Percentiles rank a stretch among this genome's conserved stretches.
phyloP scores from a whole-genome alignment of 2,888 invertebrate genomes.

The Tillus elongatus region DNA sequence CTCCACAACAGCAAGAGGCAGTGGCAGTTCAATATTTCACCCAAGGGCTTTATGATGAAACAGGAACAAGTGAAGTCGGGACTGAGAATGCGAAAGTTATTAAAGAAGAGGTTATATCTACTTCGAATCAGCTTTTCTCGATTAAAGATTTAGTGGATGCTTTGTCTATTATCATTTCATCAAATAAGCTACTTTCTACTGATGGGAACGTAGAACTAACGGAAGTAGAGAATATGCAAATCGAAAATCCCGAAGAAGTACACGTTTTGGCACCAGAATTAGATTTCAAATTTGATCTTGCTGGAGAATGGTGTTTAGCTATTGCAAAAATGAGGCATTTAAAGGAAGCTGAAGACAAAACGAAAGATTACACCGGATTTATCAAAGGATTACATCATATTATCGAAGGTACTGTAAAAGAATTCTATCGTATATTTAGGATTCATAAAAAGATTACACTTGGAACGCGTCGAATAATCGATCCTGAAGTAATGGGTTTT shows the following conservation, averaged over 20 bases:
- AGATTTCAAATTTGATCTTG: background rate
- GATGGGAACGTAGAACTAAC: background rate
- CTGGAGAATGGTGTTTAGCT: constrained; percentile 4
- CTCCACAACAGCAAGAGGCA: no score
- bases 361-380: background rate
- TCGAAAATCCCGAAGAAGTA: background rate
- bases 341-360: background rate
- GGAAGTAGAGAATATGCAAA: background rate
- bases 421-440: constrained; percentile 3
- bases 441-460: no score
- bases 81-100: no score
- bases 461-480: no score
- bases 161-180: background rate
- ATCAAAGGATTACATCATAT: background rate
- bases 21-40: no score
- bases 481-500: no score
- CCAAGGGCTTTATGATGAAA: no score
- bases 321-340: background rate
- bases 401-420: background rate
- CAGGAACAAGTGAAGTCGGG: no score
- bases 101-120: no score
- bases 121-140: background rate
- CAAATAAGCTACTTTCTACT: background rate
- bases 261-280: background rate
- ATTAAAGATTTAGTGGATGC: constrained; percentile 5